Evolutionary conservation across 2,888 invertebrate species (phyloP).

Genomic region (Chelonus formosanus): DNA sequence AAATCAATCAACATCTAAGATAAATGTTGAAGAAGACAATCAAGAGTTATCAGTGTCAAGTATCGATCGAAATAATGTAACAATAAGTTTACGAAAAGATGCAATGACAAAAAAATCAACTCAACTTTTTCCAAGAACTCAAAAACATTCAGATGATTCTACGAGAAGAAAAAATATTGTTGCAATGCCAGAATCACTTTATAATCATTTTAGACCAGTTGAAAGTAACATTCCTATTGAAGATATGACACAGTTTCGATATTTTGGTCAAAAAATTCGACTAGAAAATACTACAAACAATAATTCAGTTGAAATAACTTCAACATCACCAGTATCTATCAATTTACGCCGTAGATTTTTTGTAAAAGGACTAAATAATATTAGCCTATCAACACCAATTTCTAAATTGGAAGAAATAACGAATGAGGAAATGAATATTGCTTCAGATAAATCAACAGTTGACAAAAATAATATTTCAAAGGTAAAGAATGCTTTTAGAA

Average conservation of each 20-base stretch:
- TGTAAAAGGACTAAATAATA: constrained; percentile 46
- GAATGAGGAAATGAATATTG: constrained; percentile 59
- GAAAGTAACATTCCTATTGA: constrained; percentile 72
- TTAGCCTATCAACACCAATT: constrained; percentile 30
- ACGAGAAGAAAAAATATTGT: constrained; percentile 68
- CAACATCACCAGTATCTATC: constrained; percentile 43
- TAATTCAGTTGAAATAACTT: constrained; percentile 52
- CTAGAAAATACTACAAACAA: constrained; percentile 55
- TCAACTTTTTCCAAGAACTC: constrained; percentile 19
- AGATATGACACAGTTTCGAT: constrained; percentile 76
- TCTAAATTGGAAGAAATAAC: constrained; percentile 53
- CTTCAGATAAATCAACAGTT: constrained; percentile 52
- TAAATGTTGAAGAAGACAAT: constrained; percentile 22
- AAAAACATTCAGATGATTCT: constrained; percentile 61
- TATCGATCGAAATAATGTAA: constrained; percentile 1
- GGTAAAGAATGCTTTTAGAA: constrained; percentile 50
- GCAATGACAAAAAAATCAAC: not conserved
- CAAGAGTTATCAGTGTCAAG: constrained; percentile 18
- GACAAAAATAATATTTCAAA: constrained; percentile 58
- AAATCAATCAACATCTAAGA: constrained; percentile 14
- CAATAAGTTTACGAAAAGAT: constrained; percentile 12
- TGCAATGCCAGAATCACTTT: constrained; percentile 71
- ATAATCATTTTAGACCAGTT: constrained; percentile 73
- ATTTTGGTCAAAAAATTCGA: constrained; percentile 74
- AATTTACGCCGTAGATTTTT: constrained; percentile 50